phyloP scores from a whole-genome alignment of 2,888 invertebrate species.

The Heterodera filipjevi region DNA sequence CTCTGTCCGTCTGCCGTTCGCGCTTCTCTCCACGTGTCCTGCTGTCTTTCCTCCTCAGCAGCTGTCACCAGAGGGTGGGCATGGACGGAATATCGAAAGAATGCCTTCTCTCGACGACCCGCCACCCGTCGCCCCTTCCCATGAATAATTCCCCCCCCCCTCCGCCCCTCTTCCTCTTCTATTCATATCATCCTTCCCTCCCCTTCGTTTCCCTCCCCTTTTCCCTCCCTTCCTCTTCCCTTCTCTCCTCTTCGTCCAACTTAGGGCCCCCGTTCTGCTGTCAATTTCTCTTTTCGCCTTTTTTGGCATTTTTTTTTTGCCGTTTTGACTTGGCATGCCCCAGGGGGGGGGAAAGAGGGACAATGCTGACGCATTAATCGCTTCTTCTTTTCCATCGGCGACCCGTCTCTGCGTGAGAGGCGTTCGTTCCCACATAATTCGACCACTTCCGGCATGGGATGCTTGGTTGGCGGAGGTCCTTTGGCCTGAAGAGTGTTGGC shows the following conservation, averaged over 20 bases:
- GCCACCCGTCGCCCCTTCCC: not conserved
- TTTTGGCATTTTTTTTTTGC: not conserved
- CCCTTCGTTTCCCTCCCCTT: not conserved
- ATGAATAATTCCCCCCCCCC: constrained; percentile 4
- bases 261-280: not conserved
- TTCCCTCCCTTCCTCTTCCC: not conserved
- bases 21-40: not conserved
- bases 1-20: not conserved
- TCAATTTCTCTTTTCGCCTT: not conserved
- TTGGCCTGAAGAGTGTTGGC: not conserved
- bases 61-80: not conserved
- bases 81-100: constrained; percentile 10
- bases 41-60: not conserved
- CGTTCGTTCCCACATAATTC: not conserved
- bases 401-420: not conserved
- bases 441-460: not conserved
- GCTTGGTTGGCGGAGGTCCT: not conserved
- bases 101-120: constrained; percentile 8
- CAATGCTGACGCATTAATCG: not conserved
- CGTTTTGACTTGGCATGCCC: too few species aligned
- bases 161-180: not conserved
- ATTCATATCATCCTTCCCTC: not conserved
- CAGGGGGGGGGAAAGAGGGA: not conserved
- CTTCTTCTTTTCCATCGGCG: not conserved
- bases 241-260: not conserved